Evolutionary conservation across 2,797 vertebrate species (phyloP), one percentile per base, ranked within the genome.

Genomic region (Pseudochirops corinnae): DNA sequence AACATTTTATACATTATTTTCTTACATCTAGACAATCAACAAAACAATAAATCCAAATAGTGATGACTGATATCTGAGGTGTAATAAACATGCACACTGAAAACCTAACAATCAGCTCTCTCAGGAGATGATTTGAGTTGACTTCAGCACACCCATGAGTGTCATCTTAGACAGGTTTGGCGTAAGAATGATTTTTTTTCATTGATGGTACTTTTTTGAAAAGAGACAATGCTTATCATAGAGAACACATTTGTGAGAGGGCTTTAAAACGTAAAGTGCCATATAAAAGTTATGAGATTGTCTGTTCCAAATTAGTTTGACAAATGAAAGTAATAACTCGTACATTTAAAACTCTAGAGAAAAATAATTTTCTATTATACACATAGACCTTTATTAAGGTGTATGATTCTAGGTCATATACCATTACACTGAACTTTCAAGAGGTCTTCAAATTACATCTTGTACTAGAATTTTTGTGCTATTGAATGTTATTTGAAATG

Each of bases 381-480:
- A 87, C 91, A 93, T 91, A 93, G 55, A 92, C 33, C 3, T 92
- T 90, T 58, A 87, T 55, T 11, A n/a, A 94, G 21, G 93, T 93
- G 56, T 90, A 50, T 92, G 92, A 95, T 82, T 94, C 56, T 46
- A 74, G 33, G 87, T 93, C 93, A 28, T 53, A 92, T 93, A 46
- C 95, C 26, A 93, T 91, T 93, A 90, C 87, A 91, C 90, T 92
- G 62, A 90, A 33, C 46, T 92, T 94, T 33, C 9, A 60, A 92
- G 28, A 62, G n/a, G 29, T 95, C n/a, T 93, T 94, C 28, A 74
- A 90, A 90, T 94, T 94, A 7, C 92, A 92, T 90, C 90, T 91
- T 52, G 26, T 95, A 92, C 60, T 93, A 94, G 26, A 93, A 55
- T 52, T 87, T 46, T 91, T 93, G 92, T 57, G n/a, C 90, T 93